Conservation (phyloP, 92 coral and sea anemone genomes). For the Paramuricea clavata region DNA sequence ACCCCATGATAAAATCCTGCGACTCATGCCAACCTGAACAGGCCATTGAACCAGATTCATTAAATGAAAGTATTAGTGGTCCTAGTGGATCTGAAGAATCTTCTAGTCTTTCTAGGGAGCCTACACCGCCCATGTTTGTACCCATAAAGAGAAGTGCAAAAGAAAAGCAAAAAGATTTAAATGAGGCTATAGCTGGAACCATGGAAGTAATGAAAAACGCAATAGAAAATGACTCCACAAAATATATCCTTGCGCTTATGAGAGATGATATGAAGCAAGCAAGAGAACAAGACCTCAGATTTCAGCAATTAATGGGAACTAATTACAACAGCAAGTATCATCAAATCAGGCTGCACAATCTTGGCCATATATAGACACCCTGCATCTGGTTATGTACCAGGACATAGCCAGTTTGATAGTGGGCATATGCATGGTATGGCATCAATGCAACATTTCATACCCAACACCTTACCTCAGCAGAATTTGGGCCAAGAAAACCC, state of each 20-base stretch:
- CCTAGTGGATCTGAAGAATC: not conserved
- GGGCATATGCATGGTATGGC: too few relatives aligned
- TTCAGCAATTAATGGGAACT: conserved; percentile 24
- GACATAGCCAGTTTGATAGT: too few relatives aligned
- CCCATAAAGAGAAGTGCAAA: not conserved
- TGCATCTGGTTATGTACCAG: too few relatives aligned
- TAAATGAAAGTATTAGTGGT: not conserved
- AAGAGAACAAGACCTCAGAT: conserved; percentile 23
- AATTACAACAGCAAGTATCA: not conserved
- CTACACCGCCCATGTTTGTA: too few relatives aligned
- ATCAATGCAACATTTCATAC: too few relatives aligned
- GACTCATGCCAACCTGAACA: conserved; percentile 15
- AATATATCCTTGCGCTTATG: conserved; percentile 22
- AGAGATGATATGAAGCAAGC: conserved; percentile 35
- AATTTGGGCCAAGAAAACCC: too few relatives aligned
- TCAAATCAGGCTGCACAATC: not conserved
- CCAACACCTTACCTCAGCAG: too few relatives aligned
- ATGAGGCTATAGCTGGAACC: not conserved
- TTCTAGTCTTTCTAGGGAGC: too few relatives aligned
- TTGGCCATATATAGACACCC: not conserved
- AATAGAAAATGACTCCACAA: conserved; percentile 30
- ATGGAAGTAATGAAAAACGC: conserved; percentile 7
- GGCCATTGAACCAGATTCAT: not conserved
- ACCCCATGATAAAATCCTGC: not conserved
- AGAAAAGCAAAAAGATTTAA: not conserved